Conservation (phyloP, 2,888 invertebrate genomes). For the Andrena dorsata region DNA sequence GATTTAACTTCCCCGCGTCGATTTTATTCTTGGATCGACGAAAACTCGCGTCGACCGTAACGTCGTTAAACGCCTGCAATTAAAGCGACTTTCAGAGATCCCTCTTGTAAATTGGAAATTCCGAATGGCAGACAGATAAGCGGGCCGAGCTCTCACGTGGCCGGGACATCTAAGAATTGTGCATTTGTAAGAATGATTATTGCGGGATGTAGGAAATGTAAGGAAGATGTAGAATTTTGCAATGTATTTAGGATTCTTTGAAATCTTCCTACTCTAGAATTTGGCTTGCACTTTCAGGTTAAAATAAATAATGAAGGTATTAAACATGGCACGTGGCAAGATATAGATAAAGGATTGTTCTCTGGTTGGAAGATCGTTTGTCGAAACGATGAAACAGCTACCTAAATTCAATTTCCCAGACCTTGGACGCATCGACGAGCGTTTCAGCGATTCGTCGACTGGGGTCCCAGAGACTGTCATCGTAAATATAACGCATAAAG, state of each 20-base stretch:
- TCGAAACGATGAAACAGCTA: constrained; percentile 10
- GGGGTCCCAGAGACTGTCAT: background rate
- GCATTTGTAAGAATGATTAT: background rate
- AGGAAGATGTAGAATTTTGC: background rate
- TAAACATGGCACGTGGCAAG: background rate
- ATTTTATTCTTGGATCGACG: background rate
- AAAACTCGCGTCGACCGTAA: background rate
- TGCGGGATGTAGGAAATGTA: background rate
- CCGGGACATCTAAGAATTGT: background rate
- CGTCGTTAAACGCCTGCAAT: constrained; percentile 25
- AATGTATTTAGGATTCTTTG: background rate
- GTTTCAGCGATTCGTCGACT: constrained; percentile 10
- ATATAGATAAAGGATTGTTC: constrained; percentile 1
- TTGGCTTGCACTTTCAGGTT: too few relatives aligned
- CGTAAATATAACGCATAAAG: constrained; percentile 21
- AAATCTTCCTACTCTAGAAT: background rate
- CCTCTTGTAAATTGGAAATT: constrained; percentile 1
- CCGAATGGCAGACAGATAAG: background rate
- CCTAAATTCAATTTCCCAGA: constrained; percentile 12
- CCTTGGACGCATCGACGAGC: constrained; percentile 6
- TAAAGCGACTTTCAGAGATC: constrained; percentile 3
- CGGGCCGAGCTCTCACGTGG: background rate
- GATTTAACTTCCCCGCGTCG: constrained; percentile 4
- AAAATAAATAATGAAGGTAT: background rate
- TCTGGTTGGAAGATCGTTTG: background rate